These are phyloP conservation scores for Brachyalestes nurse DNA, from an alignment of 2,797 vertebrate genomes.

Conservation along the genomic window DNA sequence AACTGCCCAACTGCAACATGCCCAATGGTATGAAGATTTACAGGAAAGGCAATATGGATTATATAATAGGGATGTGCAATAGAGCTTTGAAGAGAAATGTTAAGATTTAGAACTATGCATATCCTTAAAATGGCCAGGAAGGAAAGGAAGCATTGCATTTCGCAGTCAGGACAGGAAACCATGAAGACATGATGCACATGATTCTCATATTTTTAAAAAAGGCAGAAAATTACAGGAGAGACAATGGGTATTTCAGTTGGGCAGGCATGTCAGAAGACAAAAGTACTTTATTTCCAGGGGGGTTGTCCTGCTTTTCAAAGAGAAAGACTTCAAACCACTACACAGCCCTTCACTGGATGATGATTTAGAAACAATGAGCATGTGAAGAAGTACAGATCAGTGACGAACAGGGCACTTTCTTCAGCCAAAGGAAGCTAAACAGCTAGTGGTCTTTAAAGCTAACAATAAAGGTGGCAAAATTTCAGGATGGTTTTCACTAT, in stretches of 20 bases:
- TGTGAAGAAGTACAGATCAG: slow-evolving; percentile 26
- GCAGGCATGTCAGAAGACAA: slow-evolving; percentile 25
- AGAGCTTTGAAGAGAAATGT: slow-evolving; percentile 14
- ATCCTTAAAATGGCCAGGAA: slow-evolving; percentile 47
- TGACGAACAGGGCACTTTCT: background rate
- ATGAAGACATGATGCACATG: slow-evolving; percentile 3
- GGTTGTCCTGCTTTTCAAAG: slow-evolving; percentile 16
- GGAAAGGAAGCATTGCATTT: slow-evolving; percentile 41
- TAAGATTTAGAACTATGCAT: slow-evolving; percentile 28
- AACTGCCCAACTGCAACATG: slow-evolving; percentile 43
- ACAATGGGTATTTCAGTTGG: slow-evolving; percentile 25
- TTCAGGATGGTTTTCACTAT: background rate
- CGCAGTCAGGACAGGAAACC: slow-evolving; percentile 34
- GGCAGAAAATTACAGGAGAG: slow-evolving; percentile 5
- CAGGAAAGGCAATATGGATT: slow-evolving; percentile 24
- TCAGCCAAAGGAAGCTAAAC: slow-evolving; percentile 32
- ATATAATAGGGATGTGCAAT: slow-evolving; percentile 32
- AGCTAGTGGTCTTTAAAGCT: background rate
- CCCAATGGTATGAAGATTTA: slow-evolving; percentile 42
- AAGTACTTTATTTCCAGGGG: slow-evolving; percentile 12
- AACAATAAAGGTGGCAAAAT: background rate
- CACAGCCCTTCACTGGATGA: slow-evolving; percentile 13
- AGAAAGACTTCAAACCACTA: background rate
- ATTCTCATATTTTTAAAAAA: slow-evolving; percentile 1
- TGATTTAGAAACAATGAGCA: slow-evolving; percentile 28